Conservation (phyloP, 2,113 vertebrate species). For the Burhinus bistriatus region DNA sequence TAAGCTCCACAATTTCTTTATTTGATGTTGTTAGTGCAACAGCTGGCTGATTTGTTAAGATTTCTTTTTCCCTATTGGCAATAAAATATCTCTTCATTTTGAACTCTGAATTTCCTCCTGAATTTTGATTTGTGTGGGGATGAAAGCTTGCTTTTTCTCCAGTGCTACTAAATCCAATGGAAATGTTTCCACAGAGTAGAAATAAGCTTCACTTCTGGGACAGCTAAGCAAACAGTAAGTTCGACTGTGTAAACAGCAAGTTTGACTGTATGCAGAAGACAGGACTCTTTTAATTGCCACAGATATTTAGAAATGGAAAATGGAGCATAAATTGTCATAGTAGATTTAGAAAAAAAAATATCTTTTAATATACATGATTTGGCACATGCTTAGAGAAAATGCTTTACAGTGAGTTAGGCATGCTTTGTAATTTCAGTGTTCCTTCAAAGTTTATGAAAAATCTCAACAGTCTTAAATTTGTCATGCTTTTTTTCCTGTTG, state of each 20-base stretch:
- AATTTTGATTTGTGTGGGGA: background rate
- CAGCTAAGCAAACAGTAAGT: background rate
- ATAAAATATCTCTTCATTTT: slow-evolving; percentile 38
- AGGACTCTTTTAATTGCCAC: background rate
- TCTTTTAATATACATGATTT: background rate
- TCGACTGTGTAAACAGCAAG: background rate
- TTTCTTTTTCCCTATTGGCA: background rate
- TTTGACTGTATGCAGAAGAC: background rate
- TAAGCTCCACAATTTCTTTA: slow-evolving; percentile 64
- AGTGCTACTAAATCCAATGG: background rate
- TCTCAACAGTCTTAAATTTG: slow-evolving; percentile 28
- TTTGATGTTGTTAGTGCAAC: slow-evolving; percentile 61
- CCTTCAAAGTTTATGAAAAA: slow-evolving; percentile 41
- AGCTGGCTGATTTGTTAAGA: slow-evolving; percentile 57
- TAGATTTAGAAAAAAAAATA: background rate
- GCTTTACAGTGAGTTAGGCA: background rate
- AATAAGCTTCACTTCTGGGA: background rate
- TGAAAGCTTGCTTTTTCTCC: background rate
- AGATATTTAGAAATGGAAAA: background rate
- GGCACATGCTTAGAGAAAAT: slow-evolving; percentile 10
- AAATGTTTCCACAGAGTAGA: background rate
- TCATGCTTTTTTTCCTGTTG: background rate
- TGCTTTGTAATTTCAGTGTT: slow-evolving; percentile 15
- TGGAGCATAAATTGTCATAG: background rate
- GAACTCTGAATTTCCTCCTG: background rate